Evolutionary conservation across 1,140 invertebrate species (phyloP).

Genomic region (Papilio dardanus): DNA sequence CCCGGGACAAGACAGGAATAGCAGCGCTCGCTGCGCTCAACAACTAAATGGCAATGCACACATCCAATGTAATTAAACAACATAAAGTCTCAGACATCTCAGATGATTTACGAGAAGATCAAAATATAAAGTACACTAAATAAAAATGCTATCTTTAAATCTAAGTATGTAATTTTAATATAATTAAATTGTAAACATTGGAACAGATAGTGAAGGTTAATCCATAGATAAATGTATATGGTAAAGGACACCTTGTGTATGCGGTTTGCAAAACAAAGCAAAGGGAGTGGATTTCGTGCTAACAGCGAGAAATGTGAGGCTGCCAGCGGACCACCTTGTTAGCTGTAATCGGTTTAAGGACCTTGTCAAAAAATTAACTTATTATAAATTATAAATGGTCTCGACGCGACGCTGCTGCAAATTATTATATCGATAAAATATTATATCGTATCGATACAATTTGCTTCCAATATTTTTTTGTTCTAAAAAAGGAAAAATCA

Average conservation of each 20-base stretch:
- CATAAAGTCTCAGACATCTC: background rate
- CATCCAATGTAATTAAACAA: conserved; percentile 22
- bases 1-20: conserved; percentile 76
- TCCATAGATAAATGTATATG: conserved; percentile 20
- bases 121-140: background rate
- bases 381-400: conserved; percentile 63
- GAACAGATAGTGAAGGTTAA: conserved; percentile 12
- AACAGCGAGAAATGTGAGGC: conserved; percentile 27
- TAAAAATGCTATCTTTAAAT: background rate
- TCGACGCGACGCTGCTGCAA: conserved; percentile 41
- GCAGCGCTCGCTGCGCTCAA: conserved; percentile 53
- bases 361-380: conserved; percentile 70
- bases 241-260: conserved; percentile 41
- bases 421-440: conserved; percentile 31
- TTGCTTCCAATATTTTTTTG: background rate
- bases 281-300: conserved; percentile 15
- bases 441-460: background rate
- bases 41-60: conserved; percentile 56
- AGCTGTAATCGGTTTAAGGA: conserved; percentile 69
- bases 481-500: background rate
- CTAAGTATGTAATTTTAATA: background rate
- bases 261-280: conserved; percentile 54
- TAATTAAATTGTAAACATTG: background rate
- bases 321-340: conserved; percentile 66
- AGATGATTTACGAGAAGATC: background rate